Conservation (phyloP, 2,888 invertebrate genomes). For the Byasa hedistus region DNA sequence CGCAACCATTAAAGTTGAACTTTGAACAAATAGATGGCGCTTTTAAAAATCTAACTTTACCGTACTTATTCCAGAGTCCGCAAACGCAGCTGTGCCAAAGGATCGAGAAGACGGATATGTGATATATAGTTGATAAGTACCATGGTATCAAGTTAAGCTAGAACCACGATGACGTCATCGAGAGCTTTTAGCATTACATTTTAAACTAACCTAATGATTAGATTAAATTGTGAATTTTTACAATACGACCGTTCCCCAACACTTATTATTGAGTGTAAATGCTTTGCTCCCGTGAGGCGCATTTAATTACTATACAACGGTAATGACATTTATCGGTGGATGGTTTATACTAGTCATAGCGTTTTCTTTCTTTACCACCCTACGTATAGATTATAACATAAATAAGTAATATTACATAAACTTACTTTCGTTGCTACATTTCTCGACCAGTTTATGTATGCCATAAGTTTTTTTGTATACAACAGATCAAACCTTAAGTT, state of each 20-base stretch:
- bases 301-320: not conserved
- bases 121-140: not conserved
- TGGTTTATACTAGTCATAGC: slow-evolving; percentile 5
- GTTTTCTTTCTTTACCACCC: not conserved
- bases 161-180: slow-evolving; percentile 15
- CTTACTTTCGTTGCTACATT: too few species aligned
- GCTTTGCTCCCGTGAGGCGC: not conserved
- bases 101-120: slow-evolving; percentile 19
- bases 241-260: too few species aligned
- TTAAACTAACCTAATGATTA: too few species aligned
- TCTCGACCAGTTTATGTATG: not conserved
- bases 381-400: not conserved
- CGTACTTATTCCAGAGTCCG: not conserved
- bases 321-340: not conserved
- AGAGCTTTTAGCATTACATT: too few species aligned
- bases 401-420: not conserved
- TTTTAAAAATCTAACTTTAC: not conserved
- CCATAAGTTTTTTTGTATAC: not conserved
- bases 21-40: too few species aligned
- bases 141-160: slow-evolving; percentile 4
- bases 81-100: slow-evolving; percentile 11
- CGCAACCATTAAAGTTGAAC: too few species aligned
- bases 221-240: too few species aligned
- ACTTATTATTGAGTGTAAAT: not conserved
- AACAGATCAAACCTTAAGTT: too few species aligned